phyloP scores from a whole-genome alignment of 2,797 vertebrate species.

The Acanthornis magna region DNA sequence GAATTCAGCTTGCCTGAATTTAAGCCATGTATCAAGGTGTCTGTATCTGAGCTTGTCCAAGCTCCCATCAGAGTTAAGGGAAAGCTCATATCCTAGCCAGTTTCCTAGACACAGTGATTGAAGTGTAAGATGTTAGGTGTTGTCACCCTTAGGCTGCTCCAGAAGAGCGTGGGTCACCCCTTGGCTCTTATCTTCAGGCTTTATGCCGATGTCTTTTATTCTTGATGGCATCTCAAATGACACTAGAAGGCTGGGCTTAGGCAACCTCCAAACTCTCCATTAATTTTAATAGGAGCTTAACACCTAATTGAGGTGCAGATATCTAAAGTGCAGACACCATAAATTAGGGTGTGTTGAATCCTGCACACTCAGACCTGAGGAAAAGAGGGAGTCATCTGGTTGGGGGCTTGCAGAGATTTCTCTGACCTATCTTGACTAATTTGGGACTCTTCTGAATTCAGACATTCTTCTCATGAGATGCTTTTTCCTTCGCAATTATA shows the following conservation, averaged over 20 bases:
- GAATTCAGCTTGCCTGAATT: not conserved
- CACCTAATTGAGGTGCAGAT: not conserved
- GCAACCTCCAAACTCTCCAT: not conserved
- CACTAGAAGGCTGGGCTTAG: not conserved
- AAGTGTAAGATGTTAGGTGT: not conserved
- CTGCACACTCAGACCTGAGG: not conserved
- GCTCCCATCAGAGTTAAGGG: not conserved
- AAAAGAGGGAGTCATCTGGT: not conserved
- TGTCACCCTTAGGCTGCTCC: not conserved
- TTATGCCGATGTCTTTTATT: not conserved
- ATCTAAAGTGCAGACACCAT: not conserved
- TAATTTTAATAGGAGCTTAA: constrained; percentile 31
- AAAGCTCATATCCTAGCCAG: not conserved
- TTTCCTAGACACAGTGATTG: not conserved
- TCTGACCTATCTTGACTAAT: not conserved
- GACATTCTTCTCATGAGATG: not conserved
- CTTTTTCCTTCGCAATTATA: not conserved
- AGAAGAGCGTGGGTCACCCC: not conserved
- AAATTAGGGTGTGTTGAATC: not conserved
- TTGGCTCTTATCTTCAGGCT: not conserved
- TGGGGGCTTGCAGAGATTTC: not conserved
- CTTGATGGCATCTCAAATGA: not conserved
- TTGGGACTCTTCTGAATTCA: not conserved
- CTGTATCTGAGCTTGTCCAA: not conserved
- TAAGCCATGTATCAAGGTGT: not conserved